Conservation (phyloP, 2,888 invertebrate genomes). For the Villa cingulata region DNA sequence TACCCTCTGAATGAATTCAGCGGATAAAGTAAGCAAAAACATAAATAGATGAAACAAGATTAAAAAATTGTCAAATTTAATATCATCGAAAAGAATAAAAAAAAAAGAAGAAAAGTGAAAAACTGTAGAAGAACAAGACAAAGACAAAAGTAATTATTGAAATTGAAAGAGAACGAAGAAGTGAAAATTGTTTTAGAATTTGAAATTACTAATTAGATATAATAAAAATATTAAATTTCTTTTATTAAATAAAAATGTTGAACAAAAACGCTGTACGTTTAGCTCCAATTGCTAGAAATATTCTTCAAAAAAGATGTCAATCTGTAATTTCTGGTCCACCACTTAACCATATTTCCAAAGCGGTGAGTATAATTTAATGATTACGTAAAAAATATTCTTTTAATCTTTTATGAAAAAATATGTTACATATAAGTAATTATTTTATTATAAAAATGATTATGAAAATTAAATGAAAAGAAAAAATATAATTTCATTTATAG, state of each 20-base stretch:
- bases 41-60: too few species aligned
- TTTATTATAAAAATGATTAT: background rate
- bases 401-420: background rate
- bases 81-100: too few species aligned
- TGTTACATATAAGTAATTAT: background rate
- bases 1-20: too few species aligned
- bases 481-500: slow-evolving; percentile 17
- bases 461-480: background rate
- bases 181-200: too few species aligned
- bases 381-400: slow-evolving; percentile 24
- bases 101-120: too few species aligned
- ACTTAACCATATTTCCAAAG: slow-evolving; percentile 25
- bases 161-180: too few species aligned
- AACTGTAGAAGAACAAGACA: too few species aligned
- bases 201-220: too few species aligned
- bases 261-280: slow-evolving; percentile 27
- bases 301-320: slow-evolving; percentile 27
- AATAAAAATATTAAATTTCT: too few species aligned
- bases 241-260: slow-evolving; percentile 27
- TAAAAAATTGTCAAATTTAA: too few species aligned
- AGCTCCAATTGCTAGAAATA: slow-evolving; percentile 27
- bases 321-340: slow-evolving; percentile 32
- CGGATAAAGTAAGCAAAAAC: too few species aligned
- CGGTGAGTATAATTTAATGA: slow-evolving; percentile 27
- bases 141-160: too few species aligned